Evolutionary conservation across 2,797 vertebrate genomes (phyloP).

Genomic region (Aplochiton taeniatus): DNA sequence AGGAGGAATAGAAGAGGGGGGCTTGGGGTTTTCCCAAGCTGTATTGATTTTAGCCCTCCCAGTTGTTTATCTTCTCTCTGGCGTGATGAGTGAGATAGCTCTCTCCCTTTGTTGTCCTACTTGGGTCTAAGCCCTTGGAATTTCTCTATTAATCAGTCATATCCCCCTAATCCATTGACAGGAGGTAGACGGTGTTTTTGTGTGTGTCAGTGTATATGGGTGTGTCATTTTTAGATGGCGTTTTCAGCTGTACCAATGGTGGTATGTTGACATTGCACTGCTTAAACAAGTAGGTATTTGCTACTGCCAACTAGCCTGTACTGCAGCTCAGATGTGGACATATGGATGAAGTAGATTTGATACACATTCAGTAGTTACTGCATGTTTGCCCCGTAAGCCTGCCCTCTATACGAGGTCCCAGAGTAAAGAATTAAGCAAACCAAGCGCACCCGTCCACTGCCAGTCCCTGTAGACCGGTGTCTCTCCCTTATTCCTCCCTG

Average conservation of each 20-base stretch:
- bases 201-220: background rate
- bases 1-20: constrained; percentile 1
- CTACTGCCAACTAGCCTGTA: background rate
- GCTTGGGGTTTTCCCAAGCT: constrained; percentile 2
- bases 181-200: background rate
- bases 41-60: constrained; percentile 51
- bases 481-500: background rate
- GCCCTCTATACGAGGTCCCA: too few relatives aligned
- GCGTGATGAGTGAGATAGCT: constrained; percentile 40
- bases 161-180: constrained; percentile 46
- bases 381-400: too few relatives aligned
- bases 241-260: constrained; percentile 24
- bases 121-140: constrained; percentile 43
- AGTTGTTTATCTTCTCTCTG: constrained; percentile 32
- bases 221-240: background rate
- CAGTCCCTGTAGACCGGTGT: background rate
- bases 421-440: too few relatives aligned
- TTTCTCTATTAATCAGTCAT: constrained; percentile 47
- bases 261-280: constrained; percentile 29
- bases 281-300: constrained; percentile 5
- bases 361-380: too few relatives aligned
- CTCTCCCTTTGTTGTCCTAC: constrained; percentile 28
- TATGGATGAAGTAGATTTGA: background rate
- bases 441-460: too few relatives aligned
- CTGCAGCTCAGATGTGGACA: background rate